Evolutionary conservation across 1,140 invertebrate species (phyloP), one percentile per base, ranked within the genome.

Genomic region (Drepana arcuata): DNA sequence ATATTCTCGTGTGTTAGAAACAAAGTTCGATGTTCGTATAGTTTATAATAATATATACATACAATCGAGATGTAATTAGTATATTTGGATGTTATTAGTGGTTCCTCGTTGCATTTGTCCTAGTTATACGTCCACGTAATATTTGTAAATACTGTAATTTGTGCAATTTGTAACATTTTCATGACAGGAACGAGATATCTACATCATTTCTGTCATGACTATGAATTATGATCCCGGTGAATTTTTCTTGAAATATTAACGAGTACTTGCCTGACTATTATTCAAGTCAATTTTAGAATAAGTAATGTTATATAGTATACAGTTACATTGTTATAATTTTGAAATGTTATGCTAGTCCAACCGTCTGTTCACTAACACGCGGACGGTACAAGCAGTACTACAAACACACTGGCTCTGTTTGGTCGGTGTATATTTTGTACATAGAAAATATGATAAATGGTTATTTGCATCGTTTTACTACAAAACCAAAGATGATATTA

Each of bases 401-500:
- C n/a, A n/a, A n/a, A n/a, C n/a, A n/a, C 10, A 18, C n/a, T 16
- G 9, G 2, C 12, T 7, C 7, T 23, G 13, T 29, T 4, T 37
- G 12, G 16, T 16, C n/a, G 15, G 2, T 4, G 13, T 10, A 2
- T 7, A 34, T 11, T 2, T 13, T 7, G 2, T 26, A 26, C n/a
- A n/a, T 4, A 26, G 4, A 26, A 2, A 26, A 10, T 26, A 26
- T 7, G n/a, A 7, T 4, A 4, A 26, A 26, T 26, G 18, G 37
- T 48, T 32, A 41, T 16, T 38, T 32, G 39, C 41, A 38, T 48
- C 47, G 32, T 31, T 53, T 46, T 29, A 55, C 33, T 51, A 48
- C 48, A 33, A 57, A 63, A 67, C 63, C 63, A 67, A 67, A 67
- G 63, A 67, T 63, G 57, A 62, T 66, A 61, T 67, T 64, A 58